These are phyloP conservation scores for Meta bourneti DNA, from an alignment of 2,888 invertebrate species.

Conservation along the genomic window DNA sequence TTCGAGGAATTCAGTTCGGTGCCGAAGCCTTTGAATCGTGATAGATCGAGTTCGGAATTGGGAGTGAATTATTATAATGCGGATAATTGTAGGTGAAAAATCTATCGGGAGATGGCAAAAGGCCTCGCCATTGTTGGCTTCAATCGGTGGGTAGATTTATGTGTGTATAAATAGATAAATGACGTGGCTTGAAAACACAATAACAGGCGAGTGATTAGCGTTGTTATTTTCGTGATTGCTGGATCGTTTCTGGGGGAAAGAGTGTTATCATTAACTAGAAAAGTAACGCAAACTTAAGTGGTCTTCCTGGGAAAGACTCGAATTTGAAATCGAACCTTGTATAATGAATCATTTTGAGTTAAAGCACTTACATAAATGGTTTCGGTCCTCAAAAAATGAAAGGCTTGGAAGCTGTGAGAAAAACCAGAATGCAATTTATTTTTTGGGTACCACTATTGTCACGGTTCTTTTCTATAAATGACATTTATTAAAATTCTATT, in stretches of 20 bases:
- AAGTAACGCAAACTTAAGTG: not conserved
- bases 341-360: not conserved
- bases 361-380: not conserved
- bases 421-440: not conserved
- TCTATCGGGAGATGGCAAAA: slow-evolving; percentile 19
- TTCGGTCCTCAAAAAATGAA: not conserved
- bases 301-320: not conserved
- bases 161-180: slow-evolving; percentile 40
- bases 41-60: slow-evolving; percentile 52
- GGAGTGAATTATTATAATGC: slow-evolving; percentile 63
- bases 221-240: not conserved
- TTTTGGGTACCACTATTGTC: not conserved
- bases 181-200: not conserved
- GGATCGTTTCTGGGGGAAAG: not conserved
- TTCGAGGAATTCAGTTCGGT: slow-evolving; percentile 11
- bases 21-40: slow-evolving; percentile 19
- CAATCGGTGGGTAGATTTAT: slow-evolving; percentile 28
- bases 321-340: not conserved
- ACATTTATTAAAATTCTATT: not conserved
- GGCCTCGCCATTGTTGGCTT: slow-evolving; percentile 31
- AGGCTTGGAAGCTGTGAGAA: not conserved
- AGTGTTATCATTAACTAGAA: not conserved
- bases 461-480: not conserved
- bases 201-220: not conserved
- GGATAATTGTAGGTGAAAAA: slow-evolving; percentile 45